Conservation (phyloP, 2,888 invertebrate species). For the Artemia sinica region DNA sequence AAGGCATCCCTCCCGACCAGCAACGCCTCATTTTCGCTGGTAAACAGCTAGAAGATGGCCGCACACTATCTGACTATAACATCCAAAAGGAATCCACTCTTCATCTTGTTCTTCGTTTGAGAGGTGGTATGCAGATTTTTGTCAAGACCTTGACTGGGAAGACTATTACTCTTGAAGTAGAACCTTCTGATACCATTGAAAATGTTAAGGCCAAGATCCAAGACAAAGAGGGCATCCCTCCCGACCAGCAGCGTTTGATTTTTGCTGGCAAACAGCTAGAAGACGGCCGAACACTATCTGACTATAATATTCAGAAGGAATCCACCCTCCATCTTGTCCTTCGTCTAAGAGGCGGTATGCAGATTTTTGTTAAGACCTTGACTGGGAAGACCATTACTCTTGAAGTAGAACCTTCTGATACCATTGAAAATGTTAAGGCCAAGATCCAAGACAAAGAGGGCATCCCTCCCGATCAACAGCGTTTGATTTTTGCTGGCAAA, state of each 20-base stretch:
- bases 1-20: conserved; percentile 74
- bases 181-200: conserved; percentile 80
- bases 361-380: conserved; percentile 23
- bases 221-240: conserved; percentile 77
- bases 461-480: conserved; percentile 69
- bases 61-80: conserved; percentile 44
- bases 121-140: conserved; percentile 97
- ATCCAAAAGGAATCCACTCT: conserved; percentile 61
- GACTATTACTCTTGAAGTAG: conserved; percentile 79
- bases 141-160: conserved; percentile 85
- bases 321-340: conserved; percentile 73
- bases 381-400: conserved; percentile 79
- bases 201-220: conserved; percentile 87
- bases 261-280: conserved; percentile 90
- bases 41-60: conserved; percentile 44
- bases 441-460: conserved; percentile 84
- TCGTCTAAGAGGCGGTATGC: conserved; percentile 64
- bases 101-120: conserved; percentile 66
- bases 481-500: conserved; percentile 83
- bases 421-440: conserved; percentile 85
- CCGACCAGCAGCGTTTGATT: conserved; percentile 68
- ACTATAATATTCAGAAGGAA: conserved; percentile 89
- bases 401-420: conserved; percentile 78
- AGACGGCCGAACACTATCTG: conserved; percentile 78
- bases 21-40: conserved; percentile 54